Base-by-base conservation (phyloP, 2,797 vertebrate species). In the Otus scops region DNA sequence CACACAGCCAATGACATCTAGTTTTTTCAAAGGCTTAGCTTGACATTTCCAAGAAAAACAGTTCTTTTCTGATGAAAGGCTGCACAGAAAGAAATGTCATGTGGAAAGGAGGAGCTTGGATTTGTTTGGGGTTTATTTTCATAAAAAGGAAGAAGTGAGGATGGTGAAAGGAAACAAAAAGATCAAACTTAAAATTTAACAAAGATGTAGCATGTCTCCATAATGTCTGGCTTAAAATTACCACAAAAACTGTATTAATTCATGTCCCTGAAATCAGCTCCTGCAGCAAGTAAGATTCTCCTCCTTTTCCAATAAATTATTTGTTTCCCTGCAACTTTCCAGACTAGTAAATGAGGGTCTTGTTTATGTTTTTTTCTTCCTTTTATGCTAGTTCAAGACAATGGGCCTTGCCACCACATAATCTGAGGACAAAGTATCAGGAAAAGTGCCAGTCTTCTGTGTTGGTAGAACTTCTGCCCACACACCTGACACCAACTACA, bases 1-100 rank as follows among this genome's bases (percentile, higher is more conserved):
- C 78, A 92, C 73, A 78, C n/a, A 80, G 77, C n/a, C 68, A 89
- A 32, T 68, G 92, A 92, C 87, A 89, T 77, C 51, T 85, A 36
- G 68, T 85, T 94, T 95, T 95, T 95, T 94, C 94, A 97, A 97
- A 95, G 92, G 73, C 82, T 95, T 92, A 85, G 85, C 73, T 91
- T 1, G 10, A 95, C 69, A 47, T 81, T 93, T 97, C 94, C 87
- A 94, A 97, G 93, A 94, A 93, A 95, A 95, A 89, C 20, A 28
- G 39, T 36, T 88, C 45, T 91, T 85, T 65, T 80, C 82, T 95
- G 94, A 95, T 95, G 73, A 96, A 95, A 97, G 94, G 45, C 75
- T 93, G 73, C 76, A 81, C 57, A 75, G 92, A 80, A 94, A 81
- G 60, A 92, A 88, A 84, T 95, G 87, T 88, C 94, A 63, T 47